A percentile compares a stretch with the other conserved stretches of the same genome.
phyloP scores from a whole-genome alignment of 2,888 invertebrate genomes.

The Eudasyphora cyanicolor region DNA sequence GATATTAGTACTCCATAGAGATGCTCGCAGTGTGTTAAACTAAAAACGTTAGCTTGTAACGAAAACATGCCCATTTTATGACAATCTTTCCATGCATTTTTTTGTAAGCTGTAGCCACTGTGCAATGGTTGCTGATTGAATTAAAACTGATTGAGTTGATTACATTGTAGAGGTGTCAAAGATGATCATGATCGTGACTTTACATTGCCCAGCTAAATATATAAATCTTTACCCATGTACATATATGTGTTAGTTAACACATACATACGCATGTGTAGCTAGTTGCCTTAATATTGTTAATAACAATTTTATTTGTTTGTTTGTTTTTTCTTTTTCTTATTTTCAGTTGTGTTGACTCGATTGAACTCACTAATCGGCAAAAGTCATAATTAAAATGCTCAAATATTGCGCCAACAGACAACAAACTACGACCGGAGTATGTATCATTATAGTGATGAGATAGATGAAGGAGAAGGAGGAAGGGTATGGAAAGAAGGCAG shows the following conservation, averaged over 20 bases:
- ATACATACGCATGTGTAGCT: not conserved
- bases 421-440: constrained; percentile 18
- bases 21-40: too few species aligned
- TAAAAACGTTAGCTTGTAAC: too few species aligned
- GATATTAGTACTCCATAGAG: too few species aligned
- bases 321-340: constrained; percentile 35
- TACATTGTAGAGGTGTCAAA: constrained; percentile 29
- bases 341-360: constrained; percentile 75
- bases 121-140: not conserved
- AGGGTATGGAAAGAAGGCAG: too few species aligned
- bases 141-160: not conserved
- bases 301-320: constrained; percentile 25
- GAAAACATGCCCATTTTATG: too few species aligned
- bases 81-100: too few species aligned
- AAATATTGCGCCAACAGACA: constrained; percentile 10
- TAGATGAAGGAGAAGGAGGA: not conserved
- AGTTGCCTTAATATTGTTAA: not conserved
- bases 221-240: not conserved
- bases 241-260: not conserved
- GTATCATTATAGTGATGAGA: constrained; percentile 20
- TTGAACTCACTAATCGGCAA: constrained; percentile 72
- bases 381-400: constrained; percentile 66
- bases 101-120: too few species aligned
- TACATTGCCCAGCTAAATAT: not conserved
- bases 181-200: constrained; percentile 24